These are phyloP conservation scores for Gymnodraco acuticeps DNA, from an alignment of 2,797 vertebrate genomes.

Conservation along the genomic window DNA sequence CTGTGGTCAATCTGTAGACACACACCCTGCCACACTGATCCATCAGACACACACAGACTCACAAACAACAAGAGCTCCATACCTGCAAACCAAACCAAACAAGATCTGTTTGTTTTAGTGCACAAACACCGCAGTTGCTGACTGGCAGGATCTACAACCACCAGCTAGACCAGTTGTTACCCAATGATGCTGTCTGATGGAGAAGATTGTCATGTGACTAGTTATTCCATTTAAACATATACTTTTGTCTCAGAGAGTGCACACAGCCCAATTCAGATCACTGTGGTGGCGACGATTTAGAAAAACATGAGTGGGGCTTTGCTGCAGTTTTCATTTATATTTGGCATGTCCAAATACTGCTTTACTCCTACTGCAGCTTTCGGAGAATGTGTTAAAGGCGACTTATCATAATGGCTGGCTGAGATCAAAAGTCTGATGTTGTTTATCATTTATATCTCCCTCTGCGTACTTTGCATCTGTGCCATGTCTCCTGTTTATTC, in stretches of 20 bases:
- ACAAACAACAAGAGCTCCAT: slow-evolving; percentile 15
- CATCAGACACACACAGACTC: slow-evolving; percentile 26
- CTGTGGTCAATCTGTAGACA: slow-evolving; percentile 29
- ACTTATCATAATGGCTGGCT: slow-evolving; percentile 29
- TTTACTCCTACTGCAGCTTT: slow-evolving; percentile 10
- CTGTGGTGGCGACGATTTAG: not conserved
- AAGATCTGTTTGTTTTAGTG: not conserved
- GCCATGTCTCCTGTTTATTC: slow-evolving; percentile 38
- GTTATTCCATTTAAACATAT: slow-evolving; percentile 19
- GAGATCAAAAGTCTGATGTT: slow-evolving; percentile 31
- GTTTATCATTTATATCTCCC: slow-evolving; percentile 28
- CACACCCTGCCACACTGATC: slow-evolving; percentile 20
- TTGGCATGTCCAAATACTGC: slow-evolving; percentile 30
- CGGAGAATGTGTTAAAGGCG: slow-evolving; percentile 20
- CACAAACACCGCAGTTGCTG: not conserved
- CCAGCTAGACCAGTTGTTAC: not conserved
- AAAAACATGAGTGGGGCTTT: not conserved
- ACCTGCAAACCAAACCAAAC: slow-evolving; percentile 12
- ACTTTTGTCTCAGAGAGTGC: slow-evolving; percentile 5
- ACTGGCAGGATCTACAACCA: slow-evolving; percentile 12
- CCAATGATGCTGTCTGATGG: not conserved
- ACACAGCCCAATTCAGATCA: not conserved
- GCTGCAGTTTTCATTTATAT: slow-evolving; percentile 21
- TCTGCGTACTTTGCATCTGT: slow-evolving; percentile 26
- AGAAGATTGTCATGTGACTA: not conserved